A percentile compares a stretch with the other conserved stretches of the same genome.
Conservation (phyloP, 2,113 vertebrate genomes). For the Acanthochromis polyacanthus region DNA sequence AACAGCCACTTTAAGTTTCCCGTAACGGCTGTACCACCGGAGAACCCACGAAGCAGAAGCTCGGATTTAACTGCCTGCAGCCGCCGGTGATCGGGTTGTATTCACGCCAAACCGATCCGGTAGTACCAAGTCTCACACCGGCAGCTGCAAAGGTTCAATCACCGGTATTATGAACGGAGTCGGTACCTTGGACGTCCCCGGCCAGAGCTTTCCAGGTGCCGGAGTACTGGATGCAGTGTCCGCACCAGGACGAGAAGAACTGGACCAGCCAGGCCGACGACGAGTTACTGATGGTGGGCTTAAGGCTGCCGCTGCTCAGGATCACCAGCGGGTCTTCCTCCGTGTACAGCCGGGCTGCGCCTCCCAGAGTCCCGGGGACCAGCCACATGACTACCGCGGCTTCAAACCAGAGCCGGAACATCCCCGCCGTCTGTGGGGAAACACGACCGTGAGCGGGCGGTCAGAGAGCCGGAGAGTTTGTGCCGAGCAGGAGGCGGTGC, state of each 20-base stretch:
- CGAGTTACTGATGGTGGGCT: slow-evolving; percentile 85
- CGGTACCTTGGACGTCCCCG: slow-evolving; percentile 90
- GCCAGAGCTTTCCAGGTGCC: slow-evolving; percentile 92
- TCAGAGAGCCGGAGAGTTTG: neutral
- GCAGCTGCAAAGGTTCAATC: rapidly evolving
- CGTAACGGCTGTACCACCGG: neutral
- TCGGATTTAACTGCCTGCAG: neutral
- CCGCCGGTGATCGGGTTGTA: neutral
- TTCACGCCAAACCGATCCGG: neutral
- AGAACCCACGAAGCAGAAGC: rapidly evolving
- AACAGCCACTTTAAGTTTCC: neutral
- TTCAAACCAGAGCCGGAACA: slow-evolving; percentile 47
- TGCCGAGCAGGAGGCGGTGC: neutral
- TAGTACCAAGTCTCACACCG: no score
- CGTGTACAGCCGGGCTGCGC: slow-evolving; percentile 85
- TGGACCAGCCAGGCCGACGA: slow-evolving; percentile 93
- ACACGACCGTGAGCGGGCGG: neutral
- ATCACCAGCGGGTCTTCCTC: slow-evolving; percentile 88
- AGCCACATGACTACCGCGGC: slow-evolving; percentile 40
- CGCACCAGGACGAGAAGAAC: slow-evolving; percentile 97
- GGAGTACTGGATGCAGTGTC: slow-evolving; percentile 95
- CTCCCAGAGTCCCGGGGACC: neutral
- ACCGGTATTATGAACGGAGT: neutral
- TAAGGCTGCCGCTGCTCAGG: slow-evolving; percentile 85
- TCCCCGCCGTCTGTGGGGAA: neutral